phyloP scores from a whole-genome alignment of 2,888 invertebrate species.

The Limenitis camilla region DNA sequence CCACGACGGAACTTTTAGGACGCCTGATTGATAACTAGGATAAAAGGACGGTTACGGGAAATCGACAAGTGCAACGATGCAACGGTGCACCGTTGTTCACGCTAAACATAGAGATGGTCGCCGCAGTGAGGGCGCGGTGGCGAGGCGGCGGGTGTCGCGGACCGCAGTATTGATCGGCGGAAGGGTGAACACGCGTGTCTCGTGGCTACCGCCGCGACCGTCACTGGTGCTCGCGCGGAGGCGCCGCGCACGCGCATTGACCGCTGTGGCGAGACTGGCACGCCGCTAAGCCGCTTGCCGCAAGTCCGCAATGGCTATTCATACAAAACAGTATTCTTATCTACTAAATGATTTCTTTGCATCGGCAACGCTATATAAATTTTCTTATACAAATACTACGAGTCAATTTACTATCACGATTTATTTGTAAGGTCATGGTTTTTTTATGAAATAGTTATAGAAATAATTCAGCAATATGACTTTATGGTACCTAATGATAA shows the following conservation, averaged over 20 bases:
- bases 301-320: constrained; percentile 4
- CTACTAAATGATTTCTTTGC: constrained; percentile 20
- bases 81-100: constrained; percentile 52
- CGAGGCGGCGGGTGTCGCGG: constrained; percentile 24
- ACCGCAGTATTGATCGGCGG: constrained; percentile 39
- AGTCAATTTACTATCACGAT: constrained; percentile 4
- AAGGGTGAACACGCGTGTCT: constrained; percentile 56
- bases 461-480: no score
- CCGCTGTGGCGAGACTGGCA: constrained; percentile 26
- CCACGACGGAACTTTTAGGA: constrained; percentile 21
- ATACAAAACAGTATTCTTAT: constrained; percentile 23
- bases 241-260: constrained; percentile 56
- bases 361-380: neutral
- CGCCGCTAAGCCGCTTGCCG: constrained; percentile 14
- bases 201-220: constrained; percentile 67
- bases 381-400: neutral
- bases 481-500: no score
- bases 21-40: constrained; percentile 9
- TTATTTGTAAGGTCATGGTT: constrained; percentile 10
- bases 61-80: constrained; percentile 47
- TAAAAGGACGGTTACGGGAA: constrained; percentile 34
- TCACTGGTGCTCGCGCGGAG: constrained; percentile 51
- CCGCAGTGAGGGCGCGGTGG: constrained; percentile 32
- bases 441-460: neutral
- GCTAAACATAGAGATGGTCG: no score